Evolutionary conservation across 1,140 invertebrate genomes (phyloP).

Genomic region (Hylaeus anthracinus): DNA sequence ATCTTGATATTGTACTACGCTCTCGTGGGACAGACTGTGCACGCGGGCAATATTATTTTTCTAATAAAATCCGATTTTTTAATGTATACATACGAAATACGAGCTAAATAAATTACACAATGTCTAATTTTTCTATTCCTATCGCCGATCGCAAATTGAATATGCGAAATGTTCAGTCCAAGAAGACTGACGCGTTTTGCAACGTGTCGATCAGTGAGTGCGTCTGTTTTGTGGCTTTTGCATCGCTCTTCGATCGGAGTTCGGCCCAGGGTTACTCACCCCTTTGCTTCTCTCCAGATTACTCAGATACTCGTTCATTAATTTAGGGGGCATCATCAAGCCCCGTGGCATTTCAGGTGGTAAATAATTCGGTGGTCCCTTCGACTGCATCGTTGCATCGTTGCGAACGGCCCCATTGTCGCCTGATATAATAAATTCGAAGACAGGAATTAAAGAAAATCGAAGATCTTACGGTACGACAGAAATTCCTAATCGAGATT

Average conservation of each 20-base stretch:
- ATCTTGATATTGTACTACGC: neutral
- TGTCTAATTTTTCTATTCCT: neutral
- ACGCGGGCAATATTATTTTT: slow-evolving; percentile 11
- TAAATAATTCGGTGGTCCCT: slow-evolving; percentile 38
- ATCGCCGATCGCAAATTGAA: neutral
- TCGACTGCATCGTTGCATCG: slow-evolving; percentile 5
- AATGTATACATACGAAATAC: slow-evolving; percentile 21
- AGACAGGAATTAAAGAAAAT: too few relatives aligned
- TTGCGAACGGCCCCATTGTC: slow-evolving; percentile 6
- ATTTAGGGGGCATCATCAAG: slow-evolving; percentile 70
- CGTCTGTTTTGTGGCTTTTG: slow-evolving; percentile 20
- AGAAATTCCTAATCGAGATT: neutral
- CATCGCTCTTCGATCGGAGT: slow-evolving; percentile 12
- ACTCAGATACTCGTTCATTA: slow-evolving; percentile 71
- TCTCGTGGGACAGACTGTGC: neutral
- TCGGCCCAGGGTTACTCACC: slow-evolving; percentile 69
- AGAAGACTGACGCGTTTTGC: too few relatives aligned
- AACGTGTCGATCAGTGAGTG: neutral
- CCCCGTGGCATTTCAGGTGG: slow-evolving; percentile 41
- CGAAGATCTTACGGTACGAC: too few relatives aligned
- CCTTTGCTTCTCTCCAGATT: slow-evolving; percentile 67
- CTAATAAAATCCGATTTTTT: neutral
- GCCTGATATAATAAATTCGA: neutral
- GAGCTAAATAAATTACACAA: slow-evolving; percentile 18
- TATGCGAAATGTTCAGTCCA: too few relatives aligned